Base-by-base conservation (phyloP, 2,113 vertebrate species). In the Puntigrus tetrazona region DNA sequence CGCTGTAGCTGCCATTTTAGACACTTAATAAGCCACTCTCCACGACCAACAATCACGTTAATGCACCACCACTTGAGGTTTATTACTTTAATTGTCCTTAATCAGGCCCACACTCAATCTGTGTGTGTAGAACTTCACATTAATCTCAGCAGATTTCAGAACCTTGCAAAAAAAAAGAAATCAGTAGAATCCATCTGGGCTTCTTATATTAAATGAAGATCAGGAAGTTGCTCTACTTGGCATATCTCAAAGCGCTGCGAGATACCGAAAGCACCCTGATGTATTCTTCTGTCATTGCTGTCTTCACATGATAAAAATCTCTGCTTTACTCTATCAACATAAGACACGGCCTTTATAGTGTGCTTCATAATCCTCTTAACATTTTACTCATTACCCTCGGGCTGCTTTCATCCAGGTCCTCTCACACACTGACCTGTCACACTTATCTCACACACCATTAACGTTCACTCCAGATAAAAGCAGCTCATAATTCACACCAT, bases 301-400 rank as follows among this genome's bases (percentile, higher is more conserved):
- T 25, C 57, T 76, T 52, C 29, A 78, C 47, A 13, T 27, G 85
- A 73, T 61, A 86, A 69, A 61, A 5, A 79, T 83, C 85, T 84
- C 31, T 65, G 57, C 16, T 78, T 50, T 67, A 78, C 34, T 55
- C 29, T 57, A 52, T 65, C 63, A 61, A 41, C 31, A 76, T 27
- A 82, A 69, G 38, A 70, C 45, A 59, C 6, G 9, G 73, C 20
- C 52, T 67, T 80, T 74, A 87, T 67, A 77, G 85, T 55, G 16
- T 52, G 67, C 69, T 77, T 74, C 25, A 65, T 81, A 78, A 87
- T 70, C 63, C 65, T 74, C 81, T 87, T 81, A 87, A 76, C 34
- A 8, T 76, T 81, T 80, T 57, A 70, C 85, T 76, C 84, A 78
- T 83, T 61, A 78, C 81, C 50, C 82, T 82, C 45, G 7, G 59